Percentiles rank a stretch among this genome's conserved stretches.
Evolutionary conservation across 2,113 vertebrate species (phyloP).

Genomic region (Brevimyrus niger): DNA sequence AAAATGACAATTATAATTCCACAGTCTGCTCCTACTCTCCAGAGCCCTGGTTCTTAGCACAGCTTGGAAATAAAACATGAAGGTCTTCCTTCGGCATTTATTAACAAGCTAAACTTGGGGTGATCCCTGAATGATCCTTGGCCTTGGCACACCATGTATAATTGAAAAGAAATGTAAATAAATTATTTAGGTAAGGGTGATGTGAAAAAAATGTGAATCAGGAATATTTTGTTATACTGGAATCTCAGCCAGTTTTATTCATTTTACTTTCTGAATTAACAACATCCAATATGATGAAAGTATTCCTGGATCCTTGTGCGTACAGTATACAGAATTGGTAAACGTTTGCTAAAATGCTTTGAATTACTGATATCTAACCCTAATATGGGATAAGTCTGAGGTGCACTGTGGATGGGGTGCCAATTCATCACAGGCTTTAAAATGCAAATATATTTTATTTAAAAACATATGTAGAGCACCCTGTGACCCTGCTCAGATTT

Average conservation of each 20-base stretch:
- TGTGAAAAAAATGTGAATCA: conserved; percentile 49
- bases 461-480: not conserved
- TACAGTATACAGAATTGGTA: not conserved
- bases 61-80: conserved; percentile 60
- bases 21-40: conserved; percentile 25
- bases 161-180: conserved; percentile 57
- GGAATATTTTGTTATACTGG: conserved; percentile 47
- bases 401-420: not conserved
- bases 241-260: not conserved
- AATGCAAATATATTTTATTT: not conserved
- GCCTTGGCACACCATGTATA: conserved; percentile 50
- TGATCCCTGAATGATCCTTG: conserved; percentile 50
- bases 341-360: not conserved
- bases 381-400: not conserved
- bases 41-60: conserved; percentile 40
- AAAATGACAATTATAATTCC: conserved; percentile 51
- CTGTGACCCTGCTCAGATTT: not conserved
- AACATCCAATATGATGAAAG: not conserved
- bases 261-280: not conserved
- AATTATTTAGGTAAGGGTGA: conserved; percentile 54
- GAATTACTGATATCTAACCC: not conserved
- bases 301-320: not conserved
- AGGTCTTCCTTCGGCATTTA: conserved; percentile 50
- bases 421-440: not conserved
- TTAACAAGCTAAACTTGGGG: conserved; percentile 52